These are phyloP conservation scores for Anguilla japonica DNA, from an alignment of 2,113 vertebrate species.

Conservation along the genomic window DNA sequence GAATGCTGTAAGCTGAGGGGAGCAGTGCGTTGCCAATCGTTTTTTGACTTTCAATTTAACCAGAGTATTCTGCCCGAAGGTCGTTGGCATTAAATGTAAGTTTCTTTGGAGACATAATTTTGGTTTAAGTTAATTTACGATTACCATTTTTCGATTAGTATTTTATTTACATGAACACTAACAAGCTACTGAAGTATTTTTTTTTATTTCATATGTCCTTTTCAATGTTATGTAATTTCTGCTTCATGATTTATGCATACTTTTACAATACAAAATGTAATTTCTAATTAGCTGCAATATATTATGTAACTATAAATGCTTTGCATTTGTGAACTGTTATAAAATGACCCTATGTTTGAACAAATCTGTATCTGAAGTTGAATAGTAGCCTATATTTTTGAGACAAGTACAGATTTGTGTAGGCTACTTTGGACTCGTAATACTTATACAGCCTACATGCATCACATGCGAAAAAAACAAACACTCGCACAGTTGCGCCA, in stretches of 20 bases:
- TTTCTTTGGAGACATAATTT: constrained; percentile 20
- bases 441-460: no score
- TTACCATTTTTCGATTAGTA: not conserved
- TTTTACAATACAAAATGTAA: not conserved
- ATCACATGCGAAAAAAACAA: no score
- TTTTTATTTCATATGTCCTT: constrained; percentile 6
- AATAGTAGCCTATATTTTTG: not conserved
- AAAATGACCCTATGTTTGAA: not conserved
- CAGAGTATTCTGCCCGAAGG: constrained; percentile 36
- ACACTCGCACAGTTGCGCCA: not conserved
- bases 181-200: not conserved
- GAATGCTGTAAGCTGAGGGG: constrained; percentile 35
- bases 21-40: constrained; percentile 28
- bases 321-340: not conserved
- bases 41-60: constrained; percentile 16
- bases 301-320: not conserved
- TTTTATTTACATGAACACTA: not conserved
- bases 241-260: constrained; percentile 1
- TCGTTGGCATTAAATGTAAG: constrained; percentile 40
- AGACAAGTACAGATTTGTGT: not conserved
- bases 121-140: constrained; percentile 2
- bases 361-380: not conserved
- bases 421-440: no score
- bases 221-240: not conserved
- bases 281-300: not conserved